phyloP scores from a whole-genome alignment of 2,888 invertebrate species.

The Strigamia maritima region DNA sequence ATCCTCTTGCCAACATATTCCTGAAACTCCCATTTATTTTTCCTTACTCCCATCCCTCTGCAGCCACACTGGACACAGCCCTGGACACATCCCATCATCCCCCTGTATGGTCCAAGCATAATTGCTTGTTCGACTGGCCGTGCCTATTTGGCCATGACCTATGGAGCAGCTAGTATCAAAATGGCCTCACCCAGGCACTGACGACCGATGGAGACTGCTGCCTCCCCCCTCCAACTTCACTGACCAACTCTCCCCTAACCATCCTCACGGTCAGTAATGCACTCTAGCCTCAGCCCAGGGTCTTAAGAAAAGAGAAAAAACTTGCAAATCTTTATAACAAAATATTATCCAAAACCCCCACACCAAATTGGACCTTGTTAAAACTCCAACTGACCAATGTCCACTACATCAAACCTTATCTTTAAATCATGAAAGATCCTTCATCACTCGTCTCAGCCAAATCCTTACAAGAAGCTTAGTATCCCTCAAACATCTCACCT shows the following conservation, averaged over 20 bases:
- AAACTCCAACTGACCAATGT: slow-evolving; percentile 20
- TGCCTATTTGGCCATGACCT: slow-evolving; percentile 25
- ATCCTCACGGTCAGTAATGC: slow-evolving; percentile 22
- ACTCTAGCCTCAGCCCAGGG: not conserved
- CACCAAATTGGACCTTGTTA: slow-evolving; percentile 13
- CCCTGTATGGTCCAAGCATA: slow-evolving; percentile 28
- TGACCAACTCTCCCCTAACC: slow-evolving; percentile 31
- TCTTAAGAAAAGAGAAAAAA: not conserved
- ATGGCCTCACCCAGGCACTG: slow-evolving; percentile 26
- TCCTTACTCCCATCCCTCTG: slow-evolving; percentile 13
- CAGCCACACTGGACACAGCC: slow-evolving; percentile 21
- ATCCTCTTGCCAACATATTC: slow-evolving; percentile 1
- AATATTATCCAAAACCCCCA: slow-evolving; percentile 18
- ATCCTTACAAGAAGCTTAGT: slow-evolving; percentile 1
- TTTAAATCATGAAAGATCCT: slow-evolving; percentile 30
- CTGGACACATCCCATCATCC: slow-evolving; percentile 34
- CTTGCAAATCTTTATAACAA: not conserved
- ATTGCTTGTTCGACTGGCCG: slow-evolving; percentile 34
- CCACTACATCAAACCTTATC: slow-evolving; percentile 34
- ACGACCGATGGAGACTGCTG: not conserved
- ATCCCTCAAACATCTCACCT: slow-evolving; percentile 23
- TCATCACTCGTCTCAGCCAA: slow-evolving; percentile 19
- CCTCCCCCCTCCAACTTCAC: slow-evolving; percentile 1
- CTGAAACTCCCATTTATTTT: not conserved
- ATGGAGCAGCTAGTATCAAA: slow-evolving; percentile 23